phyloP scores from a whole-genome alignment of 2,888 invertebrate genomes.

The Atrina japonica region DNA sequence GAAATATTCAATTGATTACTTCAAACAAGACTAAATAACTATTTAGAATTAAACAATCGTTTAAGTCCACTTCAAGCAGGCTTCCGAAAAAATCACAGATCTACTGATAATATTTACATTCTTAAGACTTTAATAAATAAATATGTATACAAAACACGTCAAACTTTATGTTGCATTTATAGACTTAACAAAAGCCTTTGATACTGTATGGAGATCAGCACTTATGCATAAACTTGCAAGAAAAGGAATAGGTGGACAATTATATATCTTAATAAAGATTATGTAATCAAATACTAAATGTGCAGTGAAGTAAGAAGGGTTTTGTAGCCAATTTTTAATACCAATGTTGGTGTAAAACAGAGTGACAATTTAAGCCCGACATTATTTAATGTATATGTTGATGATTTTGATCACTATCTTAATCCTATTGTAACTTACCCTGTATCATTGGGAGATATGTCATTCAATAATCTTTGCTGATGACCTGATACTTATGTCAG shows the following conservation, averaged over 20 bases:
- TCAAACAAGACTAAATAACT: neutral
- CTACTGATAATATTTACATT: slow-evolving; percentile 3
- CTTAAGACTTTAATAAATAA: slow-evolving; percentile 14
- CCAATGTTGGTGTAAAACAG: slow-evolving; percentile 15
- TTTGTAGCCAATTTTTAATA: neutral
- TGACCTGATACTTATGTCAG: slow-evolving; percentile 22
- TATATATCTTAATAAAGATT: neutral
- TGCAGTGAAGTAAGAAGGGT: neutral
- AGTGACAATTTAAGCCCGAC: slow-evolving; percentile 4
- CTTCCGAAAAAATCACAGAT: slow-evolving; percentile 5
- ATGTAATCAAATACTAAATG: slow-evolving; percentile 20
- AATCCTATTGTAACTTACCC: neutral
- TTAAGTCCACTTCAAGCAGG: slow-evolving; percentile 2
- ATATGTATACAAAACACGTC: neutral
- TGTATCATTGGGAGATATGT: neutral
- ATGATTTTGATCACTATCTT: slow-evolving; percentile 5
- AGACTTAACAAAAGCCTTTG: slow-evolving; percentile 19
- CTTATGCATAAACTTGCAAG: slow-evolving; percentile 2
- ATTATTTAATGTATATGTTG: slow-evolving; percentile 18
- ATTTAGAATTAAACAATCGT: neutral
- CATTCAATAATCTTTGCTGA: slow-evolving; percentile 19
- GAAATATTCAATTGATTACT: neutral
- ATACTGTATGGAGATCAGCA: slow-evolving; percentile 10
- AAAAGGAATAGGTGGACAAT: slow-evolving; percentile 13
- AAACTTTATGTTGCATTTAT: slow-evolving; percentile 1